Evolutionary conservation across 2,797 vertebrate genomes (phyloP), one percentile per base, ranked within the genome.

Genomic region (Emydoidea blandingii): DNA sequence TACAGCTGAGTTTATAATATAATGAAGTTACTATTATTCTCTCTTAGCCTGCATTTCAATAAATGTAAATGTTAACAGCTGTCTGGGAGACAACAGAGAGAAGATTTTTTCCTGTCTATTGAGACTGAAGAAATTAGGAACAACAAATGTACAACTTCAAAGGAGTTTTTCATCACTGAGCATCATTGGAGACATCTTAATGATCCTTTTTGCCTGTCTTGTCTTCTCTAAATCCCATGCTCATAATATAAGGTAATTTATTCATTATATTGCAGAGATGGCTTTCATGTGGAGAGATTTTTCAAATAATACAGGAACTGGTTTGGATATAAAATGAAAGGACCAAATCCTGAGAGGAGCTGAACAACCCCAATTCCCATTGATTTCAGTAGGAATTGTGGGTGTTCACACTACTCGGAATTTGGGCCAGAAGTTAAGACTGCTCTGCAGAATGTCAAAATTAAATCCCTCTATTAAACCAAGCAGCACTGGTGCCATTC

Each of bases 21-120:
- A 85, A 94, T 80, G 15, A 78, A 94, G 59, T 87, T 84, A 94
- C 68, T 85, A 16, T 92, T 96, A 93, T 54, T 90, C 11, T 84
- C 29, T 91, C 86, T 81, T 25, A 41, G 93, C 21, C 12, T 96
- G 52, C 62, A 9, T 57, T 96, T 95, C 93, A 92, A 93, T 88
- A 93, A 95, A 86, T 90, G 90, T 95, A 97, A 97, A 86, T 93
- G 96, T 90, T 95, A 97, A 95, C 83, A 96, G 94, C 85, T 95
- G 90, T 92, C 93, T 97, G 87, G 84, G 90, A 94, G 94, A 96
- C 57, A 97, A 91, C 86, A 97, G 84, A 96, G 68, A 89, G 91
- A 94, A 88, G 4, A 92, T 96, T 94, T 93, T 95, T 97, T 95
- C 49, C 68, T 95, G 95, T 96, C 86, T 62, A 83, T 88, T 83